Evolutionary conservation across 2,888 invertebrate species (phyloP).

Genomic region (Acrocyrtus sp.): DNA sequence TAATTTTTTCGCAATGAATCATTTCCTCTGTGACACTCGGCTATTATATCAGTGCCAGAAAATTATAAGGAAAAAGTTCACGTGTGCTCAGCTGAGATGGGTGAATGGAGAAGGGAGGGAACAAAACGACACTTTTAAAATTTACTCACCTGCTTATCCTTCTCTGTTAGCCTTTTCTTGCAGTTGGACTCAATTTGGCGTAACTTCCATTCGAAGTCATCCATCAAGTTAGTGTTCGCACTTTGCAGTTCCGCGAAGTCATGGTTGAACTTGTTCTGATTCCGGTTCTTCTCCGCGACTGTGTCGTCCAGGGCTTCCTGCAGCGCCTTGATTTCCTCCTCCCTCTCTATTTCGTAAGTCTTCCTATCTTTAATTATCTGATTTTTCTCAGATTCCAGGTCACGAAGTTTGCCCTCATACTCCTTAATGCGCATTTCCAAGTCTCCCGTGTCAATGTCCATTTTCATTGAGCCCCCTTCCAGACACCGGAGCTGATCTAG

Average conservation of each 20-base stretch:
- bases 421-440: slow-evolving; percentile 68
- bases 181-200: slow-evolving; percentile 79
- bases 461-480: slow-evolving; percentile 51
- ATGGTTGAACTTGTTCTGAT: slow-evolving; percentile 71
- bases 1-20: background rate
- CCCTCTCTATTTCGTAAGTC: slow-evolving; percentile 65
- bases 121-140: background rate
- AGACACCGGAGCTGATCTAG: slow-evolving; percentile 57
- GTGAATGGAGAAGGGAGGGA: background rate
- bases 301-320: slow-evolving; percentile 73
- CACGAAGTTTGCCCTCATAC: slow-evolving; percentile 68
- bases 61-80: too few species aligned
- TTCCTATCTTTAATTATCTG: slow-evolving; percentile 65
- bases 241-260: slow-evolving; percentile 78
- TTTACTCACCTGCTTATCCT: slow-evolving; percentile 60
- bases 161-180: slow-evolving; percentile 73
- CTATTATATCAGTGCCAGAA: background rate
- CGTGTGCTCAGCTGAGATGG: background rate
- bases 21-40: background rate
- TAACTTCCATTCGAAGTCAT: slow-evolving; percentile 87
- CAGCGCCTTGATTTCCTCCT: slow-evolving; percentile 70
- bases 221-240: slow-evolving; percentile 74
- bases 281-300: slow-evolving; percentile 71
- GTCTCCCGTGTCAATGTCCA: slow-evolving; percentile 63
- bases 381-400: slow-evolving; percentile 41